These are phyloP conservation scores for Drosophila anceps DNA, from an alignment of 2,888 invertebrate species.

Conservation along the genomic window DNA sequence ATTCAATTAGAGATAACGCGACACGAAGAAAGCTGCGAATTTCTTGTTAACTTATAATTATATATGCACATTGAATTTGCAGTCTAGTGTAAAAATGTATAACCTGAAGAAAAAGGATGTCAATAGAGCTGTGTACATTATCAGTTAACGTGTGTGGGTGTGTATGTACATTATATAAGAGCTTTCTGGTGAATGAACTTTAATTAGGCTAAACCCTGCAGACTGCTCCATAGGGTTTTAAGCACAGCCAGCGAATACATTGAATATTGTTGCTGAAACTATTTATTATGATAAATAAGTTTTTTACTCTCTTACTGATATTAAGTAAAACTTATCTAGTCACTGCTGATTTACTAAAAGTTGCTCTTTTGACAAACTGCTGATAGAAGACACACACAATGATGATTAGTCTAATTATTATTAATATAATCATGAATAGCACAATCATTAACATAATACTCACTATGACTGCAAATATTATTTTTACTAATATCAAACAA, in stretches of 20 bases:
- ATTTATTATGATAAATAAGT: too few relatives aligned
- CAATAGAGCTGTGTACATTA: slow-evolving; percentile 9
- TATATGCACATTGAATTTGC: slow-evolving; percentile 36
- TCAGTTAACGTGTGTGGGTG: background rate
- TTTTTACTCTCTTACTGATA: too few relatives aligned
- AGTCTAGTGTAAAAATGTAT: slow-evolving; percentile 36
- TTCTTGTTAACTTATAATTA: slow-evolving; percentile 50
- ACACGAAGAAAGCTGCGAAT: slow-evolving; percentile 48
- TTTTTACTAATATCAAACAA: background rate
- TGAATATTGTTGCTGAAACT: too few relatives aligned
- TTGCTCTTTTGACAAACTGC: too few relatives aligned
- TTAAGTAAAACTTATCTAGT: too few relatives aligned
- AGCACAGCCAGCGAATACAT: background rate
- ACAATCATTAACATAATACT: background rate
- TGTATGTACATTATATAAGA: background rate
- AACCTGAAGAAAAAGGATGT: slow-evolving; percentile 2
- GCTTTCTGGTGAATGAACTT: background rate
- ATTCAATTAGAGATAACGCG: slow-evolving; percentile 56
- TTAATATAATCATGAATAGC: background rate
- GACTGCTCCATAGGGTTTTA: background rate
- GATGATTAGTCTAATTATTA: too few relatives aligned
- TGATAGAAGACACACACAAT: too few relatives aligned
- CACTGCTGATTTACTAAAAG: too few relatives aligned
- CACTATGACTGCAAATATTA: background rate
- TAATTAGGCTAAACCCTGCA: background rate